These are phyloP conservation scores for Hirtodrosophila cameraria DNA, from an alignment of 2,888 invertebrate species.

Conservation along the genomic window DNA sequence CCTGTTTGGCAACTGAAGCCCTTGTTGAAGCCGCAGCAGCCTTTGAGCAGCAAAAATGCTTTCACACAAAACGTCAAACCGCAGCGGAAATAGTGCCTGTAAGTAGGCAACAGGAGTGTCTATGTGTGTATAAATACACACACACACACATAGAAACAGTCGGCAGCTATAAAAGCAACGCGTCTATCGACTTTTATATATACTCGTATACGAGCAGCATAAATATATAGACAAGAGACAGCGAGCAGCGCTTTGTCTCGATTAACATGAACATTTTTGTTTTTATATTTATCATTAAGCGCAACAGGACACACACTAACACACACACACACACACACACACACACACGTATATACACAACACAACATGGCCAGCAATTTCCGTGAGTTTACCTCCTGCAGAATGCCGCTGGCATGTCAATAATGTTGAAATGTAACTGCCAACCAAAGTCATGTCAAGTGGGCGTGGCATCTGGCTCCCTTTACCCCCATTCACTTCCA, in stretches of 20 bases:
- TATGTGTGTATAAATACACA: slow-evolving; percentile 7
- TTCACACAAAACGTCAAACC: slow-evolving; percentile 61
- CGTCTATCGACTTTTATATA: slow-evolving; percentile 35
- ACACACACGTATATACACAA: slow-evolving; percentile 6
- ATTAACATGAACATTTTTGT: slow-evolving; percentile 73
- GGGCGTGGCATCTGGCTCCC: slow-evolving; percentile 36
- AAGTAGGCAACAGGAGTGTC: slow-evolving; percentile 61
- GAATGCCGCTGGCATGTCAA: slow-evolving; percentile 75
- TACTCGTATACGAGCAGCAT: slow-evolving; percentile 23
- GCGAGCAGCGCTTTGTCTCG: slow-evolving; percentile 69
- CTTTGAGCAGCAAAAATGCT: slow-evolving; percentile 36
- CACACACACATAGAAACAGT: slow-evolving; percentile 17
- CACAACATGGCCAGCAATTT: slow-evolving; percentile 52
- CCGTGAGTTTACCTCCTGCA: slow-evolving; percentile 54
- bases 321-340: slow-evolving; percentile 12
- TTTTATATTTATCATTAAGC: slow-evolving; percentile 68
- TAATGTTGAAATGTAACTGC: slow-evolving; percentile 74
- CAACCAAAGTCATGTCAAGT: slow-evolving; percentile 37
- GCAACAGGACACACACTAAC: slow-evolving; percentile 62
- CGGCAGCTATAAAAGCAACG: neutral
- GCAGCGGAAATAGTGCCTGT: slow-evolving; percentile 78
- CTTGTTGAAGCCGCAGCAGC: slow-evolving; percentile 60
- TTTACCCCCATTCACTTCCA: neutral
- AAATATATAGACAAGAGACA: slow-evolving; percentile 26
- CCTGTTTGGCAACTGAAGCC: slow-evolving; percentile 63